Conservation (phyloP, 2,888 invertebrate genomes). For the Lasioglossum pauxillum region DNA sequence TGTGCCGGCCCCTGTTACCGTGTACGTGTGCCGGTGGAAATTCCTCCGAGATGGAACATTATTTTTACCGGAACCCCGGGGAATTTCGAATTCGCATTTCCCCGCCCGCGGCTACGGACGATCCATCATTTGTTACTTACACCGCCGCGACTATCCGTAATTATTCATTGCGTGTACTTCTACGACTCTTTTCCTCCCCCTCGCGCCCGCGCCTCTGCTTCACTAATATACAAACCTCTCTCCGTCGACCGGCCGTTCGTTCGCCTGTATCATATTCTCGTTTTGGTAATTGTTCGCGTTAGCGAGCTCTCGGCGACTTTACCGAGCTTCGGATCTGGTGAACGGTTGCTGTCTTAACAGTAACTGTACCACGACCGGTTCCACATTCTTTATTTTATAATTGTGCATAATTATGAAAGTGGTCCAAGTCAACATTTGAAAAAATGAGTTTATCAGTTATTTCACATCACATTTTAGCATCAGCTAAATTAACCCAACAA, state of each 20-base stretch:
- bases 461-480: too few relatives aligned
- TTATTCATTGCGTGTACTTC: slow-evolving; percentile 69
- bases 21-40: slow-evolving; percentile 43
- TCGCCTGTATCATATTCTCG: not conserved
- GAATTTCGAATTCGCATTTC: slow-evolving; percentile 73
- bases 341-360: not conserved
- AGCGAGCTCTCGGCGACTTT: not conserved
- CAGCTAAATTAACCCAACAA: too few relatives aligned
- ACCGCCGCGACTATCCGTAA: slow-evolving; percentile 65
- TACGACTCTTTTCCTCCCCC: slow-evolving; percentile 37
- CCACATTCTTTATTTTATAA: too few relatives aligned
- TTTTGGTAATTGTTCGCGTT: not conserved
- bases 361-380: not conserved
- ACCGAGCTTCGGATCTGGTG: not conserved
- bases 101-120: slow-evolving; percentile 64
- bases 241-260: not conserved
- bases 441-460: too few relatives aligned
- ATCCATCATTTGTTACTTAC: slow-evolving; percentile 73
- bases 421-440: too few relatives aligned
- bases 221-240: not conserved
- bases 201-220: not conserved
- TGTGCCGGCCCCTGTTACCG: not conserved
- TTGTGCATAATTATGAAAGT: too few relatives aligned
- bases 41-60: slow-evolving; percentile 62
- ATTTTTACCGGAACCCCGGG: slow-evolving; percentile 60